A percentile compares a stretch with the other conserved stretches of the same genome.
Conservation (phyloP, 2,797 vertebrate species). For the Darevskia nairensis region DNA sequence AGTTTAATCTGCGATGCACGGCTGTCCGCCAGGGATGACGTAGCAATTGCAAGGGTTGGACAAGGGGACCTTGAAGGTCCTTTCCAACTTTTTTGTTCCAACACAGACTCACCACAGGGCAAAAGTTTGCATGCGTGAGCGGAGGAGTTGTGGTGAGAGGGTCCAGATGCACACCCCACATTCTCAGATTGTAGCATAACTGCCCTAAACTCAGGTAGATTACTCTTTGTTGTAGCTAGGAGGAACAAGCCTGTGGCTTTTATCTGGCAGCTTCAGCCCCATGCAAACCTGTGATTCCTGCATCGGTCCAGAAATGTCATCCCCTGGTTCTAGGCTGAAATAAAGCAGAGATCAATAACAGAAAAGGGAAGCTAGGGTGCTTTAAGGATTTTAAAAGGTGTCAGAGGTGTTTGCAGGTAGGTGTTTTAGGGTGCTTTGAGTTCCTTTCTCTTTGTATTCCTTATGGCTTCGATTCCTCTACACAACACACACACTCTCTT, state of each 20-base stretch:
- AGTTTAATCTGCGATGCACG: background rate
- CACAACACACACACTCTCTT: background rate
- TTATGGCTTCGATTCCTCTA: too few species aligned
- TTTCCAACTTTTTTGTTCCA: background rate
- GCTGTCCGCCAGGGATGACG: background rate
- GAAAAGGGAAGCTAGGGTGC: too few species aligned
- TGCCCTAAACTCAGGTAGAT: background rate
- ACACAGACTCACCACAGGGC: too few species aligned
- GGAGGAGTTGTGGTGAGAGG: background rate
- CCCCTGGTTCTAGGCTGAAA: background rate
- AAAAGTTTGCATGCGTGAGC: too few species aligned
- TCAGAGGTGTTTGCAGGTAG: background rate
- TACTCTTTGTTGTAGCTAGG: background rate
- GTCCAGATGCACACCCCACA: too few species aligned
- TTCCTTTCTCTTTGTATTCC: too few species aligned
- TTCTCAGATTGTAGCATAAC: background rate
- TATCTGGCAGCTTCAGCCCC: background rate
- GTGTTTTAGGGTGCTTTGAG: background rate
- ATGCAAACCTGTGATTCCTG: background rate
- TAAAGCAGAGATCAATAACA: background rate
- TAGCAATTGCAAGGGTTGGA: background rate
- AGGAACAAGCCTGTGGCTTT: too few species aligned
- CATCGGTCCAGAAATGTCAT: background rate
- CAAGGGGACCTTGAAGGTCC: too few species aligned
- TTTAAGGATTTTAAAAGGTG: background rate